Base-by-base conservation (phyloP, 2,113 vertebrate species). In the Ceyx margarethae region DNA sequence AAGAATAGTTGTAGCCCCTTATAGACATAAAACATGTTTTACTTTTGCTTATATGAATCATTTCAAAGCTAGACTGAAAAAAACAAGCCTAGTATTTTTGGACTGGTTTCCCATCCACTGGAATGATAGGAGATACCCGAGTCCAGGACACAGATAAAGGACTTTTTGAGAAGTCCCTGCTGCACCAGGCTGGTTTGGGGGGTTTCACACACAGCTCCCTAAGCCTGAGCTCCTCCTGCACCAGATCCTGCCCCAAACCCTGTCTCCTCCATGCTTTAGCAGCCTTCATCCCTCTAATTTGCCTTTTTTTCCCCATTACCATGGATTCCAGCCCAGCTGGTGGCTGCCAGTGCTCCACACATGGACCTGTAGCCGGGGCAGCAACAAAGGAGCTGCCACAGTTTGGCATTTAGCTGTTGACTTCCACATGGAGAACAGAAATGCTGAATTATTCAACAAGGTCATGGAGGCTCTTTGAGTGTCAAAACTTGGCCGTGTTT, bases 271-370 rank as follows among this genome's bases (percentile, higher is more conserved):
- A 31, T 6, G 0, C 16, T 22, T 53, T 3, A 15, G 3, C 4
- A 2, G 5, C 28, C 13, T 69, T 16, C 53, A 37, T 10, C 68
- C 46, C 21, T 48, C 25, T 13, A 1, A 10, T 67, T 64, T 40
- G 43, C 23, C 42, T 25, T 9, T 2, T 51, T 40, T 50, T 64
- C 6, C 42, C 37, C 25, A 5, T 4, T 22, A 16, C 40, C 25
- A 8, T 0, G 16, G 42, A 33, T 50, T 53, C 26, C 72, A 83
- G 60, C 14, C 60, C 31, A 6, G 33, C 40, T 51, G 12, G 46
- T 1, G 1, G 18, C 45, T 7, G 2, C 42, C 8, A 4, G 22
- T n/a, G 33, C 66, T 26, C 11, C 48, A 35, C 2, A 0, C 0
- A 0, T 13, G 28, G 66, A 50, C 5, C 11, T 3, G 1, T 67